These are phyloP conservation scores for Vanacampus margaritifer DNA, from an alignment of 2,113 vertebrate genomes.

Conservation along the genomic window DNA sequence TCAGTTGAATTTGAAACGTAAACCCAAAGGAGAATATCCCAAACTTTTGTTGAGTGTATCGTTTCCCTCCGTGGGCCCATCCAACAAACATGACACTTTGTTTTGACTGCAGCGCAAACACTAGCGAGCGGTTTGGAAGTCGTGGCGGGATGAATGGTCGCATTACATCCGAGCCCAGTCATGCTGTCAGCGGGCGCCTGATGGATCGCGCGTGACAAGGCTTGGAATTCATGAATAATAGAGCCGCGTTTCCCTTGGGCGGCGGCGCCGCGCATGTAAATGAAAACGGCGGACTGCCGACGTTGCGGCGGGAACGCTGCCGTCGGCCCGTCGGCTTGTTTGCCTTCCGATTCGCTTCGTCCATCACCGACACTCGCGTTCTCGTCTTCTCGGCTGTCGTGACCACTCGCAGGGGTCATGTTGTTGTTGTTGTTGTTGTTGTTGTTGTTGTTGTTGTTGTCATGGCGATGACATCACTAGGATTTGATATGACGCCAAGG, in stretches of 20 bases:
- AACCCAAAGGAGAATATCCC: neutral
- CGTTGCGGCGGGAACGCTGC: neutral
- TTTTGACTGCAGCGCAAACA: conserved; percentile 39
- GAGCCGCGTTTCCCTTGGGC: conserved; percentile 5
- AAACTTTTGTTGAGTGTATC: neutral
- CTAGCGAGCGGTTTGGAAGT: conserved; percentile 20
- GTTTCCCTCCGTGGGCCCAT: conserved; percentile 8
- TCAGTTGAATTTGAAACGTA: no score
- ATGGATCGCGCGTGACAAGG: conserved; percentile 41
- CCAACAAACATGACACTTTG: conserved; percentile 30
- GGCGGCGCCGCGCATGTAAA: conserved; percentile 8
- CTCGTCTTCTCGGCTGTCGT: neutral
- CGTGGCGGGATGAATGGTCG: conserved; percentile 23
- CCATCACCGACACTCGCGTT: neutral
- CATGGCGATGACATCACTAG: neutral
- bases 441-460: neutral
- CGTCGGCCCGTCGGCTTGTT: conserved; percentile 8
- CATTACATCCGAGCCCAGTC: neutral
- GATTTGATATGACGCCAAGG: neutral
- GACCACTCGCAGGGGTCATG: neutral
- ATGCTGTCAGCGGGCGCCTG: conserved; percentile 15
- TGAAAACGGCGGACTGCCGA: conserved; percentile 6
- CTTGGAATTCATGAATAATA: conserved; percentile 50
- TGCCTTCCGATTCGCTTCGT: conserved; percentile 4
- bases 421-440: neutral